Evolutionary conservation across 2,888 invertebrate genomes (phyloP).

Genomic region (Rugalucina vietnamica): DNA sequence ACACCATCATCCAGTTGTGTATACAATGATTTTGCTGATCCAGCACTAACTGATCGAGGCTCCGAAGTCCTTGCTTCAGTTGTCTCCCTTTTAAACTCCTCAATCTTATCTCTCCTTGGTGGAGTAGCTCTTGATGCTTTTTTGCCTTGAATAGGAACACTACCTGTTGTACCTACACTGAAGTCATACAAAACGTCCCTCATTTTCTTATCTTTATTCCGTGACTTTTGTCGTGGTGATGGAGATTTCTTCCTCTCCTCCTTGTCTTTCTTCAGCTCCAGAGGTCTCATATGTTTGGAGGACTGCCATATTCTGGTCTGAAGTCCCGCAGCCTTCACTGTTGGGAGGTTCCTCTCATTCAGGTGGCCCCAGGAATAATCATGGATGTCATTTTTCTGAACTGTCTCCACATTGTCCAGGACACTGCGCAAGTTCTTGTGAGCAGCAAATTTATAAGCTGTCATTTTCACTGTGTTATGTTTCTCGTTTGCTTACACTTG

Average conservation of each 20-base stretch:
- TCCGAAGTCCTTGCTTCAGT: slow-evolving; percentile 7
- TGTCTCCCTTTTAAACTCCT: slow-evolving; percentile 48
- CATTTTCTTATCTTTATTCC: slow-evolving; percentile 63
- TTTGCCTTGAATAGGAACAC: slow-evolving; percentile 63
- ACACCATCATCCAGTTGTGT: slow-evolving; percentile 76
- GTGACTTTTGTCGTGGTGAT: slow-evolving; percentile 4
- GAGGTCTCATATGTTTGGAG: slow-evolving; percentile 50
- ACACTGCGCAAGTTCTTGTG: slow-evolving; percentile 74
- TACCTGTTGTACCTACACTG: slow-evolving; percentile 78
- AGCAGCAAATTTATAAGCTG: slow-evolving; percentile 76
- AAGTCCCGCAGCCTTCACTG: slow-evolving; percentile 45
- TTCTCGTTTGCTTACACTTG: not conserved
- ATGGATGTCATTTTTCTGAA: slow-evolving; percentile 79
- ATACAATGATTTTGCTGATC: slow-evolving; percentile 68
- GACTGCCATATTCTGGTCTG: slow-evolving; percentile 70
- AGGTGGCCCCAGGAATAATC: slow-evolving; percentile 80
- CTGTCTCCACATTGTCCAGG: slow-evolving; percentile 75
- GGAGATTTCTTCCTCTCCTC: slow-evolving; percentile 11
- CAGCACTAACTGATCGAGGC: slow-evolving; percentile 47
- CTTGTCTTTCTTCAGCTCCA: slow-evolving; percentile 7
- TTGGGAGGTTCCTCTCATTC: slow-evolving; percentile 73
- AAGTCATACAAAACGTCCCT: slow-evolving; percentile 77
- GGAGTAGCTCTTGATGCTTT: slow-evolving; percentile 28
- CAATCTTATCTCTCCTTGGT: slow-evolving; percentile 49
- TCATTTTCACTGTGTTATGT: slow-evolving; percentile 63